phyloP scores from a whole-genome alignment of 2,113 vertebrate species.

The Carollia perspicillata region DNA sequence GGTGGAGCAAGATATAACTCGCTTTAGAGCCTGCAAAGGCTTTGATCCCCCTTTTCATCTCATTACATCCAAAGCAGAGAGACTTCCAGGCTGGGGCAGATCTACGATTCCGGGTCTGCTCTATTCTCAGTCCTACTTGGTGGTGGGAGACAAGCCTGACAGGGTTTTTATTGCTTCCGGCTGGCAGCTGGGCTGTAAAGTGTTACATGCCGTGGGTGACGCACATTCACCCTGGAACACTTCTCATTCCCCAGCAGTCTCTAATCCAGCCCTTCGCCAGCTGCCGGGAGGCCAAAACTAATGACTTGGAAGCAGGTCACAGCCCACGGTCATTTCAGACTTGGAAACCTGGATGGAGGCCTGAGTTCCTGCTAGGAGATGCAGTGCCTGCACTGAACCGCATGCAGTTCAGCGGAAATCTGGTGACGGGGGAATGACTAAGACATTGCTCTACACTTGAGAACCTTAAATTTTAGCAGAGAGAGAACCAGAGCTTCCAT shows the following conservation, averaged over 20 bases:
- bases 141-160: neutral
- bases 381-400: accelerated
- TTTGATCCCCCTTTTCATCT: neutral
- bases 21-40: neutral
- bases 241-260: neutral
- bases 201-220: neutral
- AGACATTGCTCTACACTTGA: neutral
- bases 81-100: neutral
- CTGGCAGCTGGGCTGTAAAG: slow-evolving; percentile 5
- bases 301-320: neutral
- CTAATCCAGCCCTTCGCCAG: neutral
- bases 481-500: neutral
- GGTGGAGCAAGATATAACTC: neutral
- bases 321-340: neutral
- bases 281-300: neutral
- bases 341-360: neutral
- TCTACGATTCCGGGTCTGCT: neutral
- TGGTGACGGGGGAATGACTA: neutral
- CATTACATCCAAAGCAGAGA: neutral
- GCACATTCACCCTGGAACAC: neutral
- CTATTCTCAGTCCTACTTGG: neutral
- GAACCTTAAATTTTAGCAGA: neutral
- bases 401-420: neutral
- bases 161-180: neutral
- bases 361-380: neutral